Conservation (phyloP, 2,797 vertebrate genomes). For the Anabacerthia variegaticeps region DNA sequence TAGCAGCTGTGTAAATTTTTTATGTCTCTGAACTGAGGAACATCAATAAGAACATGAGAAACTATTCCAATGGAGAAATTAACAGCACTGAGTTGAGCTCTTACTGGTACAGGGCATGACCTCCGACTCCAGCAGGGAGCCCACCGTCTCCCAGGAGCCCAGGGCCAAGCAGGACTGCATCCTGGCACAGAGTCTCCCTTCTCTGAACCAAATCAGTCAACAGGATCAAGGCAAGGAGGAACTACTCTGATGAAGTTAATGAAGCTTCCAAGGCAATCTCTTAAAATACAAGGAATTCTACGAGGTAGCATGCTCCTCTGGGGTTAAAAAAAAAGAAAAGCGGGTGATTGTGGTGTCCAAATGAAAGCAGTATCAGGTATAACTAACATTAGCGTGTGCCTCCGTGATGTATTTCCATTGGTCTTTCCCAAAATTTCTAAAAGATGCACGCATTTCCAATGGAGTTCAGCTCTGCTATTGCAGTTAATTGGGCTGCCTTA, state of each 20-base stretch:
- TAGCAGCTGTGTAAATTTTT: background rate
- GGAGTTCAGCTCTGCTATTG: background rate
- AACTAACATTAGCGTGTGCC: background rate
- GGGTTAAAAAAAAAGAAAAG: background rate
- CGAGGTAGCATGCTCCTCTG: background rate
- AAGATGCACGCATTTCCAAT: background rate
- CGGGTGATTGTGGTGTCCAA: background rate
- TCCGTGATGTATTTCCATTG: background rate
- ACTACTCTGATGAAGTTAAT: background rate
- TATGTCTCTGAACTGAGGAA: background rate
- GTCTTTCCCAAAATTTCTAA: background rate
- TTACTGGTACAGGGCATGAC: rapidly evolving
- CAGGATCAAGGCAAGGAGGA: background rate
- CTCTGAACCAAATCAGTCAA: background rate
- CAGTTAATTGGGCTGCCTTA: background rate
- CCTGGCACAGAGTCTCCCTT: background rate
- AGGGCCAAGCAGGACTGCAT: background rate
- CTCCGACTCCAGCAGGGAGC: background rate
- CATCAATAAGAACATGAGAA: background rate
- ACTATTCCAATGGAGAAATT: background rate
- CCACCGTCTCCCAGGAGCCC: background rate
- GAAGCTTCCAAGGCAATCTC: background rate
- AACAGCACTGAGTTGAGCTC: background rate
- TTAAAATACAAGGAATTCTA: background rate
- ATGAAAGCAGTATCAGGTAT: background rate